Conservation (phyloP, 2,888 invertebrate genomes). For the Trachelus troglodyta region DNA sequence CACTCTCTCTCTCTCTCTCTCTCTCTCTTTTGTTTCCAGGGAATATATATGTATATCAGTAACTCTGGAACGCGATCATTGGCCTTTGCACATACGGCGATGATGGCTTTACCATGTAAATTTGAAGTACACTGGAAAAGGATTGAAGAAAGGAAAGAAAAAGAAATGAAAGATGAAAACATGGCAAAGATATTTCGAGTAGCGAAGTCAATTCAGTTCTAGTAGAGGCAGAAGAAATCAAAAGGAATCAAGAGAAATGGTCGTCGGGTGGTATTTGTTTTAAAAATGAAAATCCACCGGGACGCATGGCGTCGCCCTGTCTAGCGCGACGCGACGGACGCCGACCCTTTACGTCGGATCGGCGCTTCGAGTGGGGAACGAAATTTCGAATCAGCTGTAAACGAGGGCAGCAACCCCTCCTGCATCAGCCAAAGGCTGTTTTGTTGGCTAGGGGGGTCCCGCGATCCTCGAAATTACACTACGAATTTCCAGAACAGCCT, state of each 20-base stretch:
- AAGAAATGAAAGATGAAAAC: neutral
- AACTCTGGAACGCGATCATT: neutral
- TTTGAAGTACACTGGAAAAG: neutral
- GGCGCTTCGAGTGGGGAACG: conserved; percentile 1
- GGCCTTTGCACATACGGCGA: neutral
- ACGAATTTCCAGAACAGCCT: neutral
- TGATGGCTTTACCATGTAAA: neutral
- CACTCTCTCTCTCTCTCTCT: too few relatives aligned
- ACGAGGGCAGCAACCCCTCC: conserved; percentile 8
- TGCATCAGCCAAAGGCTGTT: neutral
- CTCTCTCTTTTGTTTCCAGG: neutral
- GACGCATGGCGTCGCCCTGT: conserved; percentile 42
- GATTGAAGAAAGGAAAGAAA: neutral
- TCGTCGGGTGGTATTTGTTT: conserved; percentile 17
- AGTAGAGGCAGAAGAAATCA: neutral
- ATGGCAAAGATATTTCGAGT: neutral
- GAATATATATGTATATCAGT: neutral
- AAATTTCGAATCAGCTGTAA: conserved; percentile 8
- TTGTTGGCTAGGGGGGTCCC: neutral
- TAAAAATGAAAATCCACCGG: conserved; percentile 42
- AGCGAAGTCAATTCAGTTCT: neutral
- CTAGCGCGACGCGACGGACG: conserved; percentile 43
- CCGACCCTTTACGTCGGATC: conserved; percentile 19
- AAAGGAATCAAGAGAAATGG: neutral
- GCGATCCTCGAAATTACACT: neutral